These are phyloP conservation scores for Xenentodon cancila DNA, from an alignment of 2,797 vertebrate genomes.

Conservation along the genomic window DNA sequence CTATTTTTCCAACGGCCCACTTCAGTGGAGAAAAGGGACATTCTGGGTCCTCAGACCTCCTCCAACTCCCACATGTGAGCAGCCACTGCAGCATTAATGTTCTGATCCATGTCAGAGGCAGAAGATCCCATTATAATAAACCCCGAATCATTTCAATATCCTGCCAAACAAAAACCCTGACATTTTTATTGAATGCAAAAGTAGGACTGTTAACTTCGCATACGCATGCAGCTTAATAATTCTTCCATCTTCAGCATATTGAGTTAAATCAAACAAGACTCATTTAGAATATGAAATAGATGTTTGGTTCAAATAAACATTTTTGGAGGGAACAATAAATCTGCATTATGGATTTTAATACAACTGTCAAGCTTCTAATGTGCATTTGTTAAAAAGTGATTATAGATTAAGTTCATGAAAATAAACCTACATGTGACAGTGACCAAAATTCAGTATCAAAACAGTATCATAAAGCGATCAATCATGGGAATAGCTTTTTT, in stretches of 20 bases:
- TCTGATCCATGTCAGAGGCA: slow-evolving; percentile 40
- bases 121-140: slow-evolving; percentile 64
- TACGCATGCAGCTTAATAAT: slow-evolving; percentile 62
- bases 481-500: slow-evolving; percentile 3
- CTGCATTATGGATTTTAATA: slow-evolving; percentile 62
- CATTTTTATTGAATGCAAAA: slow-evolving; percentile 75
- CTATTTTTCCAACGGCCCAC: slow-evolving; percentile 28
- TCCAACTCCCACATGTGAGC: slow-evolving; percentile 28
- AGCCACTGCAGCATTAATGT: slow-evolving; percentile 40
- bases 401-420: slow-evolving; percentile 24
- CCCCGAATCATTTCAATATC: slow-evolving; percentile 75
- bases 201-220: slow-evolving; percentile 72
- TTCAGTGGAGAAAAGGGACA: slow-evolving; percentile 38
- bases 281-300: slow-evolving; percentile 70
- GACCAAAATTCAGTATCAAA: neutral
- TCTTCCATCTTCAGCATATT: slow-evolving; percentile 60
- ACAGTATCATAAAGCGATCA: neutral
- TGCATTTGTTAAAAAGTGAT: slow-evolving; percentile 8
- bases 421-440: slow-evolving; percentile 7
- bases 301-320: slow-evolving; percentile 69
- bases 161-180: slow-evolving; percentile 67
- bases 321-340: slow-evolving; percentile 65
- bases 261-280: slow-evolving; percentile 72
- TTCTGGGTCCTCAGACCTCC: slow-evolving; percentile 37
- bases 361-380: slow-evolving; percentile 48